Percentiles rank a stretch among this genome's conserved stretches.
Evolutionary conservation across 1,140 invertebrate genomes (phyloP).

Genomic region (Drosophila sucinea): DNA sequence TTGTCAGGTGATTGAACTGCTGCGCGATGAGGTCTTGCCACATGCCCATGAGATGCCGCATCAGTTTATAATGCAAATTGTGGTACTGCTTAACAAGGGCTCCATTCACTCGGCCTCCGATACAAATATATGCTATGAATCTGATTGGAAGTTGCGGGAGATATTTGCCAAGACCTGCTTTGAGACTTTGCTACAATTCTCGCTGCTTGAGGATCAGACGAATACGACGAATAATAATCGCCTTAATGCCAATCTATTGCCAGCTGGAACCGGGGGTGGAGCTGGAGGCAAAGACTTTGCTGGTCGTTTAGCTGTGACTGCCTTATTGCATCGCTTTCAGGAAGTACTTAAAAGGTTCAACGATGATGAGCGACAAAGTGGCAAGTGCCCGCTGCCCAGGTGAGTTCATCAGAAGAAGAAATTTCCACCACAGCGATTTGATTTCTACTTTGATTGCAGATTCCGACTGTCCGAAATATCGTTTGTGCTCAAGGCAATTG

Average conservation of each 20-base stretch:
- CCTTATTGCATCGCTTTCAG: conserved; percentile 95
- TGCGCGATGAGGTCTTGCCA: conserved; percentile 93
- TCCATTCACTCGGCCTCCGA: conserved; percentile 95
- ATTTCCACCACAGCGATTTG: neutral
- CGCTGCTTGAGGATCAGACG: conserved; percentile 87
- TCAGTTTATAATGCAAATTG: conserved; percentile 93
- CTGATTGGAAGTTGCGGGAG: conserved; percentile 92
- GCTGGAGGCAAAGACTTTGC: conserved; percentile 86
- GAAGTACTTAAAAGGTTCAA: conserved; percentile 94
- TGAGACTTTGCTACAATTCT: conserved; percentile 97
- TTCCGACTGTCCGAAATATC: conserved; percentile 97
- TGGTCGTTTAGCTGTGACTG: conserved; percentile 94
- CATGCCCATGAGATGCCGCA: conserved; percentile 91
- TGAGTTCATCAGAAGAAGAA: conserved; percentile 77
- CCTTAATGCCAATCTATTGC: conserved; percentile 66
- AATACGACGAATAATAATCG: conserved; percentile 82
- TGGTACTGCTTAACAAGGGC: conserved; percentile 95
- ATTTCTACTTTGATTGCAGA: conserved; percentile 84
- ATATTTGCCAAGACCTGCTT: conserved; percentile 98
- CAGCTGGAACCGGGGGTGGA: conserved; percentile 54
- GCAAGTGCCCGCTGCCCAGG: conserved; percentile 95
- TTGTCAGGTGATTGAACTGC: conserved; percentile 93
- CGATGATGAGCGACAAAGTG: conserved; percentile 93
- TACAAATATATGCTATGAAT: conserved; percentile 89
- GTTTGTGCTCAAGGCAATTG: conserved; percentile 97